Evolutionary conservation across 2,113 vertebrate genomes (phyloP), one percentile per base, ranked within the genome.

Genomic region (Donacobius atricapilla): DNA sequence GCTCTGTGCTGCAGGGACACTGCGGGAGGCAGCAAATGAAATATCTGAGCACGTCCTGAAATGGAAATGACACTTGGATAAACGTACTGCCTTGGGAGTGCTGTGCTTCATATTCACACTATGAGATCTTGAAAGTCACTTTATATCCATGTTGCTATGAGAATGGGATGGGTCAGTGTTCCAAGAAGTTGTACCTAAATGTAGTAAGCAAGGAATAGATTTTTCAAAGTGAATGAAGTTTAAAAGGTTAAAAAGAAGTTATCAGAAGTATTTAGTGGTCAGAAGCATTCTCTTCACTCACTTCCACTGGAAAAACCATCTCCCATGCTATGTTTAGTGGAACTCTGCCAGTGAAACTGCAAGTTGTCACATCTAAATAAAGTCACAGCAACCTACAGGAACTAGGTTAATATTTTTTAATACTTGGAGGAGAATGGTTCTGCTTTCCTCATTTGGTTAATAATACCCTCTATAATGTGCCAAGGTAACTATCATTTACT

Each of bases 1-100:
- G 37, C 40, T 37, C 40, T 0, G 1, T 7, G 5, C 65, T 40
- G 39, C 42, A n/a, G 18, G 35, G 35, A 21, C 27, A 0, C 39
- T 6, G 45, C 11, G 73, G 42, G 21, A 58, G 45, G 28, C 72
- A 83, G 64, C 64, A 31, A 58, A 42, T 35, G 61, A 54, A 78
- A 57, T 3, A 78, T 54, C 72, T 4, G 7, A 78, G 39, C 40
- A 6, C 20, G 12, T 85, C 48, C 81, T 61, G 61, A 71, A 76
- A 69, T 78, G 40, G 57, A 75, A 81, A 60, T 0, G 2, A 25
- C 64, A 2, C 48, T 93, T 56, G 42, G 37, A 35, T 69, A 42
- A 65, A 50, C 35, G 30, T 42, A 10, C 7, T 65, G 12, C 39
- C 15, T 35, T 57, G 66, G 16, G 23, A 45, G 33, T 27, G 28